Evolutionary conservation across 2,888 invertebrate genomes (phyloP).

Genomic region (Anagyrus pseudococci): DNA sequence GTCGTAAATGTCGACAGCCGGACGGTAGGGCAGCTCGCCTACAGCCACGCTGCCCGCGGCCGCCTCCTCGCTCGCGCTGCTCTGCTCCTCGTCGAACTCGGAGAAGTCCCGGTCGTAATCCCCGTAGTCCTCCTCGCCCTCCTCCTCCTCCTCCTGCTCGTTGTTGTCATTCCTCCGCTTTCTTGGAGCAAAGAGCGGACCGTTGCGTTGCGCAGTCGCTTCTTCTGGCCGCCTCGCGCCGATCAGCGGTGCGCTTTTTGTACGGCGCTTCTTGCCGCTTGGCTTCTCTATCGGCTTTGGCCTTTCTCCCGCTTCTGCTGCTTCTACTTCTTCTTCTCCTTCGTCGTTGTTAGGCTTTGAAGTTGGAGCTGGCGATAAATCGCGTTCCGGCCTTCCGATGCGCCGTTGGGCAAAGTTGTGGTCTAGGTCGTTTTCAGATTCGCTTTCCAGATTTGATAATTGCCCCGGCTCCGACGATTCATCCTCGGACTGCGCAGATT

Average conservation of each 20-base stretch:
- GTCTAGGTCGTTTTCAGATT: no score
- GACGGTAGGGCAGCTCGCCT: slow-evolving; percentile 51
- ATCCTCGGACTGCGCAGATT: no score
- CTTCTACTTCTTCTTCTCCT: no score
- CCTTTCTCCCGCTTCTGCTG: no score
- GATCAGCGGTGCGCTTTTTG: slow-evolving; percentile 3
- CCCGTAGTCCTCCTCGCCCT: slow-evolving; percentile 17
- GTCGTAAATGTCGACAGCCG: slow-evolving; percentile 53
- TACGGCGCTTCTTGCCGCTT: neutral
- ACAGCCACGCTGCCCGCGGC: slow-evolving; percentile 11
- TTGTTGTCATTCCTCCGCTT: slow-evolving; percentile 1
- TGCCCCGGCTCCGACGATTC: no score
- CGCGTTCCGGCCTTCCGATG: no score
- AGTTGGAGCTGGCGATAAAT: no score
- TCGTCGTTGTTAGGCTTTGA: no score
- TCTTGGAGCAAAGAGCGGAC: slow-evolving; percentile 44
- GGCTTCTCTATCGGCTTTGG: neutral
- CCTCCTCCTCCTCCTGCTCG: neutral
- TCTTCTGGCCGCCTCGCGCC: slow-evolving; percentile 23
- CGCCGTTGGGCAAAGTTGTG: no score
- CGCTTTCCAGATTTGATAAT: no score
- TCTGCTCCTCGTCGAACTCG: slow-evolving; percentile 48
- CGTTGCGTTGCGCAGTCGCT: slow-evolving; percentile 45
- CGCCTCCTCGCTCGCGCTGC: slow-evolving; percentile 36
- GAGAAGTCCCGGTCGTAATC: slow-evolving; percentile 49